These are phyloP conservation scores for Cylloceria caligata DNA, from an alignment of 2,888 invertebrate genomes.

Conservation along the genomic window DNA sequence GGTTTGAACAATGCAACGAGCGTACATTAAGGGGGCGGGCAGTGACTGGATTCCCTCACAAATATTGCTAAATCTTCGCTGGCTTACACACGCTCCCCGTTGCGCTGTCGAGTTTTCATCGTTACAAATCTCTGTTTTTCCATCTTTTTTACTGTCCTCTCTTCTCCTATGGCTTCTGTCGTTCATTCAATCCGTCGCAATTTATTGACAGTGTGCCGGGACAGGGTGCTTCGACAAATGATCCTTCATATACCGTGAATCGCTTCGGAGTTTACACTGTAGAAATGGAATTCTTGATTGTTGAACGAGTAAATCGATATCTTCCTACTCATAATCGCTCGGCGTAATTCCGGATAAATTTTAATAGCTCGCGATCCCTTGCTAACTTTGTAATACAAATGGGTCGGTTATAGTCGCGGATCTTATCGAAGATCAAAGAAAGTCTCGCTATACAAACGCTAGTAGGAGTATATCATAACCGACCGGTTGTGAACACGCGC, in stretches of 20 bases:
- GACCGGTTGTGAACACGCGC: not conserved
- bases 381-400: slow-evolving; percentile 12
- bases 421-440: slow-evolving; percentile 43
- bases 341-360: slow-evolving; percentile 3
- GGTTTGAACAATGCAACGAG: slow-evolving; percentile 38
- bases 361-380: not conserved
- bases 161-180: not conserved
- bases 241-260: not conserved
- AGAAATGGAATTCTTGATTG: not conserved
- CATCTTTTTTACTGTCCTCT: slow-evolving; percentile 5
- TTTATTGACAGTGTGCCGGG: slow-evolving; percentile 31
- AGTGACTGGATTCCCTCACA: slow-evolving; percentile 40
- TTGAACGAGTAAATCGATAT: slow-evolving; percentile 9
- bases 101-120: slow-evolving; percentile 31
- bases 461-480: slow-evolving; percentile 17
- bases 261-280: not conserved
- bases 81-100: slow-evolving; percentile 40
- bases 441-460: slow-evolving; percentile 4
- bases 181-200: slow-evolving; percentile 38
- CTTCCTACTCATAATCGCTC: not conserved
- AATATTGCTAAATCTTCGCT: slow-evolving; percentile 50
- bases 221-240: slow-evolving; percentile 1
- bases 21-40: not conserved
- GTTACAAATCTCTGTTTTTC: slow-evolving; percentile 22
- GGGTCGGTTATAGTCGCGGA: not conserved